Evolutionary conservation across 2,797 vertebrate species (phyloP).

Genomic region (Halcyon leucocephala): DNA sequence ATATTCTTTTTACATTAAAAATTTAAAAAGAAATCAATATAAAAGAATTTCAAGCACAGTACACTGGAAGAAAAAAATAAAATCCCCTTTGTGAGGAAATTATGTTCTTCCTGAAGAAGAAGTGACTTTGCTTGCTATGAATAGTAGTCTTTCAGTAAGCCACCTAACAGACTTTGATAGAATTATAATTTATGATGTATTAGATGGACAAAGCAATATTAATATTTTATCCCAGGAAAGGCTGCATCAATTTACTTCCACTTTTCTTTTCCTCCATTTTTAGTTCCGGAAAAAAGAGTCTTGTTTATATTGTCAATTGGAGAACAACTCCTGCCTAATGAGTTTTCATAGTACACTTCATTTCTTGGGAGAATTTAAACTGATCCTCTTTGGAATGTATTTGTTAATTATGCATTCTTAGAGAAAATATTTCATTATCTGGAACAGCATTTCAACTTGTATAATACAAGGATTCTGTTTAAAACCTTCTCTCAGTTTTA

Average conservation of each 20-base stretch:
- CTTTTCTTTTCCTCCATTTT: not conserved
- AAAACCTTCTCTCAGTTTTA: not conserved
- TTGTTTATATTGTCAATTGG: not conserved
- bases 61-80: not conserved
- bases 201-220: not conserved
- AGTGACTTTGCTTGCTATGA: not conserved
- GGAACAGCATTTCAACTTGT: not conserved
- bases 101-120: not conserved
- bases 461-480: not conserved
- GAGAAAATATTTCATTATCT: not conserved
- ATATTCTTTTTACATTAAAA: slow-evolving; percentile 29
- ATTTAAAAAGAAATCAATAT: not conserved
- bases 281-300: not conserved
- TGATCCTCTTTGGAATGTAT: not conserved
- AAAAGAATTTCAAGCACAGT: not conserved
- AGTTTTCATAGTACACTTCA: not conserved
- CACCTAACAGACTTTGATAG: not conserved
- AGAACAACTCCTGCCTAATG: not conserved
- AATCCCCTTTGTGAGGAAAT: not conserved
- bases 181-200: not conserved
- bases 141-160: slow-evolving; percentile 4
- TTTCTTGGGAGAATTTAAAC: not conserved
- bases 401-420: not conserved
- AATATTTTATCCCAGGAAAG: slow-evolving; percentile 15
- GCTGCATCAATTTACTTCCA: not conserved